A percentile compares a stretch with the other conserved stretches of the same genome.
Evolutionary conservation across 2,113 vertebrate genomes (phyloP).

Genomic region (Propithecus coquereli): DNA sequence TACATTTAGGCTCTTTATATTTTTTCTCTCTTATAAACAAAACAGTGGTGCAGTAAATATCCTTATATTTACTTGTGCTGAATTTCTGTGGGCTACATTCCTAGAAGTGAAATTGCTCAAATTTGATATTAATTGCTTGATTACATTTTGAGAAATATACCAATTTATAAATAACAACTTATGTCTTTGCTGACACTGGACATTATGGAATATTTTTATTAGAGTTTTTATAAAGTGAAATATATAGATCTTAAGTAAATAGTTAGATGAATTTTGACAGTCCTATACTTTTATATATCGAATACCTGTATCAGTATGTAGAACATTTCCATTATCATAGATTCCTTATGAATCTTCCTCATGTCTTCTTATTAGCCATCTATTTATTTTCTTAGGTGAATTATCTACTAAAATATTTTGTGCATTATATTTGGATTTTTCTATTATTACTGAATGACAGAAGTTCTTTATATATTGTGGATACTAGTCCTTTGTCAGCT

Average conservation of each 20-base stretch:
- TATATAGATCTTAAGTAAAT: neutral
- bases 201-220: neutral
- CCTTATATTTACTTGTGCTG: neutral
- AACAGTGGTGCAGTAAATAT: neutral
- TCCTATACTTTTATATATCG: neutral
- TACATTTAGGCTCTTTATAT: neutral
- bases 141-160: neutral
- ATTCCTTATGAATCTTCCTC: neutral
- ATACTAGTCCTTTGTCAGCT: neutral
- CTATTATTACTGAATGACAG: neutral
- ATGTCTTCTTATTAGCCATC: neutral
- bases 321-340: neutral
- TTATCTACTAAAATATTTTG: neutral
- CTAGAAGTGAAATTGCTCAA: neutral
- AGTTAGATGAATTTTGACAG: no score
- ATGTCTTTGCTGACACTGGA: neutral
- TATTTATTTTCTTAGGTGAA: neutral
- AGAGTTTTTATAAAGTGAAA: neutral
- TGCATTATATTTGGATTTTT: neutral
- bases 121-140: neutral
- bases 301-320: neutral
- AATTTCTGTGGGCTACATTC: neutral
- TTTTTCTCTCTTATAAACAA: neutral
- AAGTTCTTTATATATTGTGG: no score
- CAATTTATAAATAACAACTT: neutral